These are phyloP conservation scores for Leptatherina wallacei DNA, from an alignment of 2,797 vertebrate species.

Conservation along the genomic window DNA sequence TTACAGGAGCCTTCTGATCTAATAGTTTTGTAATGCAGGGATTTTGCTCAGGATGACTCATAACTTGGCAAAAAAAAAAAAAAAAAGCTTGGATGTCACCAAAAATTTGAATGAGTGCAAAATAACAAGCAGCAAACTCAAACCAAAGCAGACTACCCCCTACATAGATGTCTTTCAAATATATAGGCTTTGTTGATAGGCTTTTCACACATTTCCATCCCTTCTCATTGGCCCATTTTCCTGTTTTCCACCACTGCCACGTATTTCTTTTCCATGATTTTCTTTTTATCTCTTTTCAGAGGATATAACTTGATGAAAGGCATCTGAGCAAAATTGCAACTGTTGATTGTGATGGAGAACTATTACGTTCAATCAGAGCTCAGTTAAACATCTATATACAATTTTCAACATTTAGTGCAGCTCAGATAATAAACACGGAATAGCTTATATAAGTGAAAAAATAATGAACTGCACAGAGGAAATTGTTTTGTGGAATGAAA, in stretches of 20 bases:
- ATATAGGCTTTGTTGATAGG: not conserved
- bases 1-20: conserved; percentile 71
- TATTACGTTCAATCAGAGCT: conserved; percentile 9
- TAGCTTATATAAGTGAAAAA: not conserved
- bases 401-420: conserved; percentile 11
- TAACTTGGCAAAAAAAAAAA: conserved; percentile 46
- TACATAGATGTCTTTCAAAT: conserved; percentile 15
- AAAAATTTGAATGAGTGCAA: conserved; percentile 57
- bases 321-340: no score
- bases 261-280: conserved; percentile 14
- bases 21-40: conserved; percentile 79
- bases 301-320: no score
- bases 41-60: conserved; percentile 78
- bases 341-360: not conserved
- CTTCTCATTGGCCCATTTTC: not conserved
- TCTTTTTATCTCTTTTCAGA: not conserved
- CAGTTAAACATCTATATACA: conserved; percentile 25
- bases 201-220: not conserved
- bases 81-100: conserved; percentile 57
- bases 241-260: not conserved
- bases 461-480: conserved; percentile 1
- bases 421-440: conserved; percentile 31
- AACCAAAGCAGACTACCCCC: conserved; percentile 36
- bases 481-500: conserved; percentile 29
- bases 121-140: conserved; percentile 48